Base-by-base conservation (phyloP, 2,888 invertebrate species). In the Tiliacea citrago region DNA sequence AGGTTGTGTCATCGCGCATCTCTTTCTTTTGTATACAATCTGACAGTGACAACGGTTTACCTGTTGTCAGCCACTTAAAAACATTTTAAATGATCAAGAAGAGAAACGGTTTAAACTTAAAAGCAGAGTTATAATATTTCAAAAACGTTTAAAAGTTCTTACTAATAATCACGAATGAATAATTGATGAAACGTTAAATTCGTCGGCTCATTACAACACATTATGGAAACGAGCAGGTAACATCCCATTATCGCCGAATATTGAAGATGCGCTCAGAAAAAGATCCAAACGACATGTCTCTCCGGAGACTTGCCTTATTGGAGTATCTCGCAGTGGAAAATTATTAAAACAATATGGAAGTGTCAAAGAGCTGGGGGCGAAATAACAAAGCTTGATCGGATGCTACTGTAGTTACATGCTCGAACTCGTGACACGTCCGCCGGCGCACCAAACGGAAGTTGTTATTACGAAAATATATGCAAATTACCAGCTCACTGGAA, bases 391-490 rank as follows among this genome's bases (percentile, higher is more conserved):
- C 77, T 75, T 75, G 79, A 85, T 85, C 80, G 73, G 78, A 85
- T 85, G 84, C 90, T 90, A 90, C 91, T 85, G 88, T 85, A 81
- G 87, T 89, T 86, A 85, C 86, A 82, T 83, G 85, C 76, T 73
- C 83, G 81, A 87, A 87, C 83, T 91, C 93, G 92, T 94, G 94
- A 93, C 93, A 94, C 91, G 91, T 91, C 91, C 92, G 90, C 88
- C 88, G 86, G 89, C 91, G 86, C 85, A 91, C 87, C 88, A 90
- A 93, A 94, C 95, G 95, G 95, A 96, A 95, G 95, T 94, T 92
- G 88, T 93, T 94, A 94, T 94, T 94, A 94, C 93, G 92, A 94
- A 95, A 95, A 95, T 95, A 91, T 94, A 95, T 95, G 95, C 92
- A 95, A 95, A 96, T 94, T 92, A 92, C 90, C 88, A 90, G 88